phyloP scores from a whole-genome alignment of 2,888 invertebrate species.

The Antitype chi region DNA sequence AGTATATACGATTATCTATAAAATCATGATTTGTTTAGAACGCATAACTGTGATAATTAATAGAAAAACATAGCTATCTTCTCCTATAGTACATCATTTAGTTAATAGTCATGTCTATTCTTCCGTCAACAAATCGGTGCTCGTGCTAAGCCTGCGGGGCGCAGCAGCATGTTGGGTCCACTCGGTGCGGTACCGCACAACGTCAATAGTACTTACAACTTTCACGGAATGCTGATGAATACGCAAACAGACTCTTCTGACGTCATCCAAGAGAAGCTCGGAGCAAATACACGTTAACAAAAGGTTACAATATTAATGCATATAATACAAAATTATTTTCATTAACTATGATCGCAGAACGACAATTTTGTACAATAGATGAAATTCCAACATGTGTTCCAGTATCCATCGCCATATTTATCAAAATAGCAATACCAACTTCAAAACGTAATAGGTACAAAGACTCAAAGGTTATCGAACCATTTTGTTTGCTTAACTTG shows the following conservation, averaged over 20 bases:
- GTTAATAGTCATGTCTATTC: no score
- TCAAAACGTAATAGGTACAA: conserved; percentile 3
- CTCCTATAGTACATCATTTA: no score
- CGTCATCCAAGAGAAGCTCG: background rate
- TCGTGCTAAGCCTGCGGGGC: no score
- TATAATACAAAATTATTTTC: background rate
- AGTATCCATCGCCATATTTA: background rate
- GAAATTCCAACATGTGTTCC: background rate
- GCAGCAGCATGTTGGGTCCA: no score
- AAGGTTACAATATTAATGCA: background rate
- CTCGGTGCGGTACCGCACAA: no score
- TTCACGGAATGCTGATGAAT: background rate
- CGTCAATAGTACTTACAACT: background rate
- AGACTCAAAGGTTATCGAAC: conserved; percentile 43
- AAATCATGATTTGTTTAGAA: no score
- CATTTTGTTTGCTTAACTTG: background rate
- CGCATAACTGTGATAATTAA: no score
- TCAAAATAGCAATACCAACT: conserved; percentile 11
- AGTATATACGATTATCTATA: no score
- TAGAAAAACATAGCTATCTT: no score
- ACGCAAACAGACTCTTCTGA: background rate
- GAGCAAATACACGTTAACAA: background rate
- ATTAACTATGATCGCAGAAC: no score
- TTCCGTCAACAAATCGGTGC: no score
- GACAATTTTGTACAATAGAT: background rate